Base-by-base conservation (phyloP, 2,888 invertebrate species). In the Xanthorhoe designata region DNA sequence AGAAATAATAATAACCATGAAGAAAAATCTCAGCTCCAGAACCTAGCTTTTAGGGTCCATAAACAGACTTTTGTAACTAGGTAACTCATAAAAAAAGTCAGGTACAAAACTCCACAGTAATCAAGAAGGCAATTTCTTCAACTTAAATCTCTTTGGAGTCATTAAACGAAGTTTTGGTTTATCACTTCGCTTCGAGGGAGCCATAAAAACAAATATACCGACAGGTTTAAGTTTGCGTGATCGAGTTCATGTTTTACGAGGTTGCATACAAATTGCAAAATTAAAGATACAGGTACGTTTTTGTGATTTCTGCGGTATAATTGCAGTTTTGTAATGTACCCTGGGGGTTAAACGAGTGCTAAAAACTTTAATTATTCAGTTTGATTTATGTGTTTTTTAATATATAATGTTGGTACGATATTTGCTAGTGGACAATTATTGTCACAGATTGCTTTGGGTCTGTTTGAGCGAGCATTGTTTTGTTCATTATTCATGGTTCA, bases 141-240 rank as follows among this genome's bases (percentile, higher is more conserved):
- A 65, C 59, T 69, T 57, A 59, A 63, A 70, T 73, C 70, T 73
- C 71, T 67, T 69, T 62, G 73, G 71, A 29, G 70, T 69, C 70
- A 70, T 73, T 73, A 64, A 65, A 64, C 65, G n/a, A 70, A 73
- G 67, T 68, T 70, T 66, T 66, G 73, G 72, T 70, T 73, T 73
- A 73, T 73, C 71, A 71, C 70, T 62, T 32, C 68, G 49, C 51
- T 59, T 59, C 59, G 50, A 52, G 61, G 66, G 67, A 59, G 64
- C 63, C 70, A 73, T 73, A 74, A 74, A 71, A 74, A 71, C 71
- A 71, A 72, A 71, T 68, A 72, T 67, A 68, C 60, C 61, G 17
- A 50, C 59, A 66, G 71, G 15, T 67, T 71, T 69, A 70, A 72
- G 68, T 73, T 73, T 57, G 51, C 60, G 24, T 68, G 69, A 73